Evolutionary conservation across 2,888 invertebrate genomes (phyloP), one percentile per base, ranked within the genome.

Genomic region (Endotricha flammealis): DNA sequence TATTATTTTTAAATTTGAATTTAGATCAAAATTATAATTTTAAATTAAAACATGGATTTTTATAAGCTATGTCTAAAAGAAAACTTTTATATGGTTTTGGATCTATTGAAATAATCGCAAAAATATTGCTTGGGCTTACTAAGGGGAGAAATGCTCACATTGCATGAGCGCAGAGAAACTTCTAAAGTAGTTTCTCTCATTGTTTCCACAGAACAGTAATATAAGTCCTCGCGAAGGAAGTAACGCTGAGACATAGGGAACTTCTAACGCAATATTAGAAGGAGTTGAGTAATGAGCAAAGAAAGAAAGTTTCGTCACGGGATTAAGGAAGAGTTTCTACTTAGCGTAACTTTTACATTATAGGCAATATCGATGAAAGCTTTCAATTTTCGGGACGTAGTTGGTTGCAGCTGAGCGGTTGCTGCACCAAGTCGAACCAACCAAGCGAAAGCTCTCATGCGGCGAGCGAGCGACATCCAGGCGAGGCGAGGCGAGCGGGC

Each of bases 391-490:
- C 43, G 57, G 53, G 50, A 51, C 57, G 46, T 55, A 48, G 56
- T 33, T 32, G 25, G 16, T 11, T 22, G 27, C 27, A 64, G 66
- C 57, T 55, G 57, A 64, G 64, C 64, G 53, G 44, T 52, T 47
- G 55, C 45, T 59, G 56, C 58, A 61, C 54, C 49, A 54, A 62
- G 58, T 60, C 56, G 64, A 55, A n/a, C n/a, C n/a, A 53, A 59
- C 64, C 57, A 64, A 67, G 66, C 68, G 62, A 71, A 78, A 77
- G 74, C 74, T 73, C 61, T 62, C 75, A 74, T 74, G 73, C 74
- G 66, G 68, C 62, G 60, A 48, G 68, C 62, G 60, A 48, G 56
- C 51, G 52, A 53, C 47, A 49, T 53, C 46, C 55, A 54, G 49
- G 52, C 57, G 57, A 60, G n/a, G n/a, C n/a, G n/a, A n/a, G n/a